Conservation (phyloP, 2,113 vertebrate genomes). For the Carlito syrichta region DNA sequence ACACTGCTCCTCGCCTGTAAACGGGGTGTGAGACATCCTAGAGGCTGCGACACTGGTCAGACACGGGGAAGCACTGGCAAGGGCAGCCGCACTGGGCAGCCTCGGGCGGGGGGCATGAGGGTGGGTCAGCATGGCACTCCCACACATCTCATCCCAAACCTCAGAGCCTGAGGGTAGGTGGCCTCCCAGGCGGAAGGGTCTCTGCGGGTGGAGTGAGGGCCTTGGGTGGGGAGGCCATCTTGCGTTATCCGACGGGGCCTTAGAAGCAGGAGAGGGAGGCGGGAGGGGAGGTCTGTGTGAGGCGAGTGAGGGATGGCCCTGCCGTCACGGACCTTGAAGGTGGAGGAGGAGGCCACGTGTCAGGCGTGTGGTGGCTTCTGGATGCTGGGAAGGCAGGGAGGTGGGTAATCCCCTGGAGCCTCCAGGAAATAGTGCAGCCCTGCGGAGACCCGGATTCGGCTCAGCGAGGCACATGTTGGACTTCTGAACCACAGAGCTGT, state of each 20-base stretch:
- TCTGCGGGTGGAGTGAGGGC: neutral
- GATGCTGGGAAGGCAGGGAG: neutral
- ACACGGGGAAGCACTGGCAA: fast-evolving
- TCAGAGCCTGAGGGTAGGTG: neutral
- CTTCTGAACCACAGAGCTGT: neutral
- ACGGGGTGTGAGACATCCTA: neutral
- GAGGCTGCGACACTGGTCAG: too few relatives aligned
- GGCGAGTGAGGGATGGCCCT: neutral
- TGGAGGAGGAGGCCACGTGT: neutral
- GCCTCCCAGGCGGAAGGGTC: neutral
- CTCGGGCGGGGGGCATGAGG: neutral
- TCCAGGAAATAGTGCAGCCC: neutral
- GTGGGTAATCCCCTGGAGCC: neutral
- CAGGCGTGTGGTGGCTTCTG: neutral
- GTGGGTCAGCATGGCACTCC: neutral
- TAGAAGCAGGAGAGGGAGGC: neutral
- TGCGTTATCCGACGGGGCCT: neutral
- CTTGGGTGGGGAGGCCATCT: neutral
- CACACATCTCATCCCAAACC: neutral
- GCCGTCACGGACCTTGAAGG: neutral
- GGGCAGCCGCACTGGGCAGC: neutral
- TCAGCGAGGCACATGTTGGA: neutral
- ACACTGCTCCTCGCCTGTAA: neutral
- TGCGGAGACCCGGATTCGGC: neutral
- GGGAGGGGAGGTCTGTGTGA: neutral